These are phyloP conservation scores for Ichneumon xanthorius DNA, from an alignment of 2,888 invertebrate genomes.

Conservation along the genomic window DNA sequence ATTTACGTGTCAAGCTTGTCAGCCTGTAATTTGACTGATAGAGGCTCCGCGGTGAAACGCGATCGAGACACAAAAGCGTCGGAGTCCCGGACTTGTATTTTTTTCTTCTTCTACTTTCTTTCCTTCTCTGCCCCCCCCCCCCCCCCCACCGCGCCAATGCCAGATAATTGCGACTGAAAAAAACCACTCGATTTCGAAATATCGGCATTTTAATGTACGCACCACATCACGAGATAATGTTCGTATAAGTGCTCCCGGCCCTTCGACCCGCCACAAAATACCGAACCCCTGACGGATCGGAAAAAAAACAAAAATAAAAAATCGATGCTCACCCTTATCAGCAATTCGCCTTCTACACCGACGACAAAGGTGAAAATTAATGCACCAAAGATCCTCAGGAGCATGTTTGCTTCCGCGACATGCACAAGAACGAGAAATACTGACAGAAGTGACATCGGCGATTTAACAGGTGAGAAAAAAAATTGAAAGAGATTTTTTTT, in stretches of 20 bases:
- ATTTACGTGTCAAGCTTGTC: constrained; percentile 82
- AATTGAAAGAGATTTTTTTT: constrained; percentile 12
- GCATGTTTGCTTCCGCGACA: not conserved
- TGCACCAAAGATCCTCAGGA: not conserved
- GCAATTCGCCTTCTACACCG: constrained; percentile 26
- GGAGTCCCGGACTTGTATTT: constrained; percentile 62
- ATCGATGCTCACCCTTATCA: constrained; percentile 36
- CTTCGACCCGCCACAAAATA: constrained; percentile 24
- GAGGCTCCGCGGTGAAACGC: constrained; percentile 74
- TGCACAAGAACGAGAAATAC: not conserved
- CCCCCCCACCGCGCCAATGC: constrained; percentile 67
- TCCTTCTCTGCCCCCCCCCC: not conserved
- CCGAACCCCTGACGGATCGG: constrained; percentile 37
- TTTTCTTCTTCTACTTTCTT: constrained; percentile 48
- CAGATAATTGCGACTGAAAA: constrained; percentile 79
- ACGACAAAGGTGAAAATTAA: constrained; percentile 22
- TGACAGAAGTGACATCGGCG: not conserved
- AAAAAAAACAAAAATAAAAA: not conserved
- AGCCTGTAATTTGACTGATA: constrained; percentile 82
- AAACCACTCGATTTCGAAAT: constrained; percentile 81
- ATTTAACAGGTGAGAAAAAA: not conserved
- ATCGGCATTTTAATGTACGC: constrained; percentile 78
- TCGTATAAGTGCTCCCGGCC: constrained; percentile 45
- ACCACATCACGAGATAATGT: constrained; percentile 63
- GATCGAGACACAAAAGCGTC: constrained; percentile 74